Evolutionary conservation across 2,113 vertebrate species (phyloP).

Genomic region (Elachura formosa): DNA sequence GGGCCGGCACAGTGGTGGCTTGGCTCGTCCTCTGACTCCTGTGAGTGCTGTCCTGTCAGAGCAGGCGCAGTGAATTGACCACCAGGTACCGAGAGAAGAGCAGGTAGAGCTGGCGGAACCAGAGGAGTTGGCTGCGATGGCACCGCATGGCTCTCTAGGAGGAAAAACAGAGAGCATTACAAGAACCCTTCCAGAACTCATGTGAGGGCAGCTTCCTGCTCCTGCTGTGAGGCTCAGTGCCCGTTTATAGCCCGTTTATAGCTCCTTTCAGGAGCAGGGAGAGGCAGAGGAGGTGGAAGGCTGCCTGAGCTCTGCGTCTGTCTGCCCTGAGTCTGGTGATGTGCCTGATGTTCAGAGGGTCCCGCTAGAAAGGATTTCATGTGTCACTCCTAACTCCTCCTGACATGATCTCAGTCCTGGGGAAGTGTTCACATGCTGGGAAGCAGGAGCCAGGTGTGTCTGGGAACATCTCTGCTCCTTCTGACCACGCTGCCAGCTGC

Average conservation of each 20-base stretch:
- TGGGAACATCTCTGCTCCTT: background rate
- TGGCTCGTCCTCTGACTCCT: background rate
- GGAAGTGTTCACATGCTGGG: background rate
- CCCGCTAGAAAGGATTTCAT: background rate
- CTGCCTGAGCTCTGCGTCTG: background rate
- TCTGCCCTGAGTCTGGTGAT: background rate
- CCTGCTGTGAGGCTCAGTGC: background rate
- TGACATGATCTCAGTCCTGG: background rate
- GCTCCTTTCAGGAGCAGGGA: background rate
- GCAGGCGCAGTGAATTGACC: constrained; percentile 83
- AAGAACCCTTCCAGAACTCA: background rate
- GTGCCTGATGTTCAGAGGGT: background rate
- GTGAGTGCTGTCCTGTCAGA: constrained; percentile 54
- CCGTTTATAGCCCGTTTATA: background rate
- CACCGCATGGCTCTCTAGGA: constrained; percentile 86
- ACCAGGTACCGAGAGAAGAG: constrained; percentile 89
- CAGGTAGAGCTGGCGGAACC: constrained; percentile 89
- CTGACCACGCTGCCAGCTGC: background rate
- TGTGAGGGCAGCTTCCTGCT: background rate
- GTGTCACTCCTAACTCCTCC: background rate
- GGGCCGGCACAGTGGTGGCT: background rate
- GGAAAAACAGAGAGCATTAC: background rate
- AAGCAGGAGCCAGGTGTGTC: background rate
- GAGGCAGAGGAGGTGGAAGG: background rate
- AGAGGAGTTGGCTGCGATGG: constrained; percentile 87